Base-by-base conservation (phyloP, 2,888 invertebrate species). In the Xylophagus ater region DNA sequence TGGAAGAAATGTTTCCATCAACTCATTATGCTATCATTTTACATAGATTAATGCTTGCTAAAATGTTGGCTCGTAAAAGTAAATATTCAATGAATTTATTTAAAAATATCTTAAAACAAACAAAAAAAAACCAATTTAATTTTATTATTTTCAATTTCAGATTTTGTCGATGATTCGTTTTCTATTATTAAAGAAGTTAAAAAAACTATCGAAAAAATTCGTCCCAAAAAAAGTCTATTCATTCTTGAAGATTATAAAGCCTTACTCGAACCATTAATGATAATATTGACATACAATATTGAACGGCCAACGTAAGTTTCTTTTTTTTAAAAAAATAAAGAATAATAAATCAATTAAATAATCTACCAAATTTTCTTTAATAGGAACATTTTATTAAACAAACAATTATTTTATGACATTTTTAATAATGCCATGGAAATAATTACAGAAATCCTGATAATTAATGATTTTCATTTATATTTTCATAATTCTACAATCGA, bases 1-100 rank as follows among this genome's bases (percentile, higher is more conserved):
- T 21, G 6, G 34, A 34, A 10, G 17, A 34, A 7, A 34, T 34
- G n/a, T 20, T 25, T n/a, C 34, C 34, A 8, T 9, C 25, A 5
- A 34, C 34, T 14, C 4, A 34, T 34, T 26, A 34, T 8, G 18
- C 25, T 8, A 21, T 17, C 8, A 13, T 25, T 15, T 18, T 4
- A 8, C 24, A 34, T 17, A 14, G 24, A 12, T 6, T 34, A 9
- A n/a, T 7, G 14, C n/a, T 34, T 3, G 25, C 13, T 9, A 9
- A 25, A 10, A 25, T 34, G 8, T 14, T 34, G 1, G 25, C 26
- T 17, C 14, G 18, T 8, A 34, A 15, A 23, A 15, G 34, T 34
- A 34, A 25, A 26, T 34, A 20, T 28, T 12, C 12, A 28, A 10
- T 28, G 2, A 28, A 10, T 12, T 12, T 18, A 12, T 32, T 32